Evolutionary conservation across 2,113 vertebrate genomes (phyloP).

Genomic region (Brienomyrus longianalis): DNA sequence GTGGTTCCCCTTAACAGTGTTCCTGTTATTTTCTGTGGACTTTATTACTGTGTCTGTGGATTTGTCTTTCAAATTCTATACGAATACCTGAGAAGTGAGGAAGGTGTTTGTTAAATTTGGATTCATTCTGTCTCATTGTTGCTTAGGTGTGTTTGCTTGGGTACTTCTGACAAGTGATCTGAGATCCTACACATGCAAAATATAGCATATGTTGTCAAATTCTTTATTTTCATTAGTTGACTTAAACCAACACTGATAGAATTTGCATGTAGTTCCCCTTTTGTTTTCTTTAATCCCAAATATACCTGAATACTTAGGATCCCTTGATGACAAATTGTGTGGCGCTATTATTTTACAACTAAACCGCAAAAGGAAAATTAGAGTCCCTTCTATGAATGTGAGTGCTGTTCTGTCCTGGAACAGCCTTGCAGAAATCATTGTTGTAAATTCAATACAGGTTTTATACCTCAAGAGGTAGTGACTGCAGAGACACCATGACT

Average conservation of each 20-base stretch:
- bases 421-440: constrained; percentile 15
- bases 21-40: neutral
- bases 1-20: neutral
- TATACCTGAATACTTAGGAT: neutral
- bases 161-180: neutral
- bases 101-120: neutral
- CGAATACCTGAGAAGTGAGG: neutral
- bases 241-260: neutral
- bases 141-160: neutral
- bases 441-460: constrained; percentile 46
- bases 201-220: neutral
- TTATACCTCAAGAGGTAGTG: constrained; percentile 40
- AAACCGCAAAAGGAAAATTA: neutral
- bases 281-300: constrained; percentile 1
- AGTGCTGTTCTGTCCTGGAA: neutral
- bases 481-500: constrained; percentile 36
- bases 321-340: neutral
- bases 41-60: neutral
- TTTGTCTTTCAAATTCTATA: neutral
- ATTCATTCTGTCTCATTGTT: neutral
- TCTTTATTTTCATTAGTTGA: neutral
- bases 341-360: neutral
- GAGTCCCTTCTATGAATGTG: neutral
- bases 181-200: neutral
- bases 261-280: neutral